These are phyloP conservation scores for Ellobium chinense DNA, from an alignment of 2,888 invertebrate species.

Conservation along the genomic window DNA sequence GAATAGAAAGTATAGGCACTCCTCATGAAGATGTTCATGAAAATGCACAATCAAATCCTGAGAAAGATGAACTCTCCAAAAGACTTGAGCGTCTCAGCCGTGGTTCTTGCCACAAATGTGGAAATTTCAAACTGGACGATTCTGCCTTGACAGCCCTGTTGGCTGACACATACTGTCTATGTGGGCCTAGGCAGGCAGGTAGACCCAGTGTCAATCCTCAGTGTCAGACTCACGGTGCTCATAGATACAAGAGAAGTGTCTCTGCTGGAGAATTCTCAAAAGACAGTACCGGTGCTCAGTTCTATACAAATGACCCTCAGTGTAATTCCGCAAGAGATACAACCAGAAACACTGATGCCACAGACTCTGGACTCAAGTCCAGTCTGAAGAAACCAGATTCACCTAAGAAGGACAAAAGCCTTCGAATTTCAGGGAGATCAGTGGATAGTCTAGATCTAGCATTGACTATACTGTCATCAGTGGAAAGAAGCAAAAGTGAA, in stretches of 20 bases:
- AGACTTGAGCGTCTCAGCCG: slow-evolving; percentile 35
- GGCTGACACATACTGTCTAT: slow-evolving; percentile 49
- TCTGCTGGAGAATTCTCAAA: background rate
- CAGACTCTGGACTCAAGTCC: background rate
- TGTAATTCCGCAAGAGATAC: background rate
- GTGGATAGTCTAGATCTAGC: slow-evolving; percentile 65
- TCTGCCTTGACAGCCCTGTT: slow-evolving; percentile 2
- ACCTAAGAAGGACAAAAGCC: slow-evolving; percentile 54
- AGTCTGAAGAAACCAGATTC: slow-evolving; percentile 5
- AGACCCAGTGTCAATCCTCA: slow-evolving; percentile 18
- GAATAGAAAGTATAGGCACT: slow-evolving; percentile 60
- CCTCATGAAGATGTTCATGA: slow-evolving; percentile 39
- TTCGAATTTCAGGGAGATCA: slow-evolving; percentile 67
- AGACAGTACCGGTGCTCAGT: background rate
- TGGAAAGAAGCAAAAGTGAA: slow-evolving; percentile 65
- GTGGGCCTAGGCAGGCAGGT: slow-evolving; percentile 48
- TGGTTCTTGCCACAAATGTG: slow-evolving; percentile 45
- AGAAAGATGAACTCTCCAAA: background rate
- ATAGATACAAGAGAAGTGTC: slow-evolving; percentile 38
- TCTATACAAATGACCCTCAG: background rate
- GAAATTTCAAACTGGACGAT: slow-evolving; percentile 35
- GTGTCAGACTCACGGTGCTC: slow-evolving; percentile 42
- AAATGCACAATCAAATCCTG: background rate
- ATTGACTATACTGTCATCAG: slow-evolving; percentile 58
- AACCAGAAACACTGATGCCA: background rate